Conservation (phyloP, 2,113 vertebrate species). For the Caranx melampygus region DNA sequence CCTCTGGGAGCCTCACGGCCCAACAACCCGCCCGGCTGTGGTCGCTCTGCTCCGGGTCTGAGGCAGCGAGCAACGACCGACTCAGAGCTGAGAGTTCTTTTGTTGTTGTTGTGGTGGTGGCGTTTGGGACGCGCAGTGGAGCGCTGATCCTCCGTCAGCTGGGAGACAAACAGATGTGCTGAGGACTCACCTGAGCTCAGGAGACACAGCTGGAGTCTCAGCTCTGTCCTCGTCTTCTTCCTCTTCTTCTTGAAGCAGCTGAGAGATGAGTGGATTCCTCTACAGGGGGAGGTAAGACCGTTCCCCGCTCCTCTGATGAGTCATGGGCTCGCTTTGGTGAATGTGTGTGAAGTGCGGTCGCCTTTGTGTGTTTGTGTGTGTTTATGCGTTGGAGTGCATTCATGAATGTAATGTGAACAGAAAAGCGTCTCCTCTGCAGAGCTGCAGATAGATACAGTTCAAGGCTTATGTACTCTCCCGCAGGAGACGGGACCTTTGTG, state of each 20-base stretch:
- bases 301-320: conserved; percentile 21
- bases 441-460: not conserved
- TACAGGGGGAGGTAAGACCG: conserved; percentile 82
- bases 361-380: conserved; percentile 5
- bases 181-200: conserved; percentile 42
- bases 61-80: conserved; percentile 4
- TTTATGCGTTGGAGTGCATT: conserved; percentile 17
- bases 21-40: conserved; percentile 45
- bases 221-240: not conserved
- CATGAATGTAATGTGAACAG: conserved; percentile 8
- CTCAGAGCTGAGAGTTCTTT: not conserved
- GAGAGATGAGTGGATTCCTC: conserved; percentile 81
- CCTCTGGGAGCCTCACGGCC: conserved; percentile 56
- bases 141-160: not conserved
- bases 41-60: conserved; percentile 51
- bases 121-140: conserved; percentile 16
- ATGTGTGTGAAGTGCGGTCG: not conserved
- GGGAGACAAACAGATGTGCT: conserved; percentile 19
- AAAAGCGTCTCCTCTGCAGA: conserved; percentile 15
- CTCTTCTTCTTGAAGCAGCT: not conserved
- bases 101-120: too few species aligned
- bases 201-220: conserved; percentile 7
- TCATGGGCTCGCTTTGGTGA: not conserved
- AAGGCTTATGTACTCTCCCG: not conserved
- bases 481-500: conserved; percentile 30